phyloP scores from a whole-genome alignment of 2,888 invertebrate species.

The Drosophila crucigera region DNA sequence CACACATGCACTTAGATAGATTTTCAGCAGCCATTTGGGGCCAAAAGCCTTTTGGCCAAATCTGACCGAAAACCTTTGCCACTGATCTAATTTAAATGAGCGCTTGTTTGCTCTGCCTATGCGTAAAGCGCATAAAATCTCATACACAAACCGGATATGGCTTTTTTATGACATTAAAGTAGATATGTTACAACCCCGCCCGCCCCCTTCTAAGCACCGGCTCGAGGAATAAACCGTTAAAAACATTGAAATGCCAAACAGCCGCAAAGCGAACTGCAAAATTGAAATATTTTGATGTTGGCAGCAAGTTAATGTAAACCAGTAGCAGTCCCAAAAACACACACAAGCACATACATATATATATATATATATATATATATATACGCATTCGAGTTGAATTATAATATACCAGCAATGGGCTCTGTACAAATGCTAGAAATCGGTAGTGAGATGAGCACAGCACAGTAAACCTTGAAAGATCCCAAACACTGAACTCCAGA shows the following conservation, averaged over 20 bases:
- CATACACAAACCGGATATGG: constrained; percentile 65
- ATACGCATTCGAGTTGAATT: constrained; percentile 70
- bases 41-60: constrained; percentile 30
- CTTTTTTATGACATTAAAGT: constrained; percentile 64
- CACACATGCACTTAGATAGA: constrained; percentile 7
- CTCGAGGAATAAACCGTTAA: constrained; percentile 38
- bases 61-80: constrained; percentile 35
- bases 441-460: constrained; percentile 60
- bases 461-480: constrained; percentile 32
- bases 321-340: constrained; percentile 41
- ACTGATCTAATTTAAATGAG: constrained; percentile 75
- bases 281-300: constrained; percentile 77
- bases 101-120: constrained; percentile 21
- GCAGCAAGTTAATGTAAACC: constrained; percentile 62
- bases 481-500: constrained; percentile 4
- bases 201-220: constrained; percentile 1
- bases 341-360: constrained; percentile 15
- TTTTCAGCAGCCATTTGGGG: constrained; percentile 22
- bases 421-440: constrained; percentile 76
- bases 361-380: neutral
- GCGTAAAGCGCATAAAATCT: constrained; percentile 68
- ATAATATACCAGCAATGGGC: constrained; percentile 77
- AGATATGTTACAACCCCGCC: constrained; percentile 6
- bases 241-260: constrained; percentile 66
- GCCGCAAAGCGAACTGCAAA: constrained; percentile 76